phyloP scores from a whole-genome alignment of 2,113 vertebrate species.

The Calidris pygmaea region DNA sequence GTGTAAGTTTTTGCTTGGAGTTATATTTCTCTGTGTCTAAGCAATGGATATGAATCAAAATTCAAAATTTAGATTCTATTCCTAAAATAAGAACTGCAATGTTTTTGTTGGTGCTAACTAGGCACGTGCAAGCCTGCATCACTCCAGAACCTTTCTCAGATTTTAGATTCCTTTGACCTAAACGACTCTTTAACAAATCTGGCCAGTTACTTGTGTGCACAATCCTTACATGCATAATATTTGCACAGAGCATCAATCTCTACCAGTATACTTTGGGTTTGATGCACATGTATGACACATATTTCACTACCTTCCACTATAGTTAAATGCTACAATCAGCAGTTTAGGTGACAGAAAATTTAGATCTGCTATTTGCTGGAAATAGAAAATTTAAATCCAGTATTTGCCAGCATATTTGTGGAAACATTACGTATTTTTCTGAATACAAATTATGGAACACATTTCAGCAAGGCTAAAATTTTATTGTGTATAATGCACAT shows the following conservation, averaged over 20 bases:
- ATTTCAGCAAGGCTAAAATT: neutral
- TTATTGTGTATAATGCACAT: neutral
- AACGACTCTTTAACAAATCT: neutral
- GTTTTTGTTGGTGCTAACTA: neutral
- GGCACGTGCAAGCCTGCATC: neutral
- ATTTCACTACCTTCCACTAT: neutral
- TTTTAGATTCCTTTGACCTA: neutral
- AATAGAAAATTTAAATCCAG: neutral
- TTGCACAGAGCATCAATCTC: neutral
- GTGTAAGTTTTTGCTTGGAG: slow-evolving; percentile 7
- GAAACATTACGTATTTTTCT: neutral
- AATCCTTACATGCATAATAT: neutral
- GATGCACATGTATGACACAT: neutral
- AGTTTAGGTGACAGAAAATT: neutral
- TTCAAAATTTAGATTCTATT: neutral
- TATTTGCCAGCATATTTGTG: neutral
- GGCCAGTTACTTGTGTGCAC: neutral
- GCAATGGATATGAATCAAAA: neutral
- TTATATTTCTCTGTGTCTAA: slow-evolving; percentile 29
- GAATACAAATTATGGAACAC: neutral
- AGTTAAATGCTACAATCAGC: neutral
- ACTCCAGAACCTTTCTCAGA: neutral
- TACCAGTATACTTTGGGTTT: neutral
- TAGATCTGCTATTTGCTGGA: neutral
- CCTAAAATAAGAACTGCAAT: neutral